phyloP scores from a whole-genome alignment of 2,797 vertebrate species.

The Aplochiton taeniatus region DNA sequence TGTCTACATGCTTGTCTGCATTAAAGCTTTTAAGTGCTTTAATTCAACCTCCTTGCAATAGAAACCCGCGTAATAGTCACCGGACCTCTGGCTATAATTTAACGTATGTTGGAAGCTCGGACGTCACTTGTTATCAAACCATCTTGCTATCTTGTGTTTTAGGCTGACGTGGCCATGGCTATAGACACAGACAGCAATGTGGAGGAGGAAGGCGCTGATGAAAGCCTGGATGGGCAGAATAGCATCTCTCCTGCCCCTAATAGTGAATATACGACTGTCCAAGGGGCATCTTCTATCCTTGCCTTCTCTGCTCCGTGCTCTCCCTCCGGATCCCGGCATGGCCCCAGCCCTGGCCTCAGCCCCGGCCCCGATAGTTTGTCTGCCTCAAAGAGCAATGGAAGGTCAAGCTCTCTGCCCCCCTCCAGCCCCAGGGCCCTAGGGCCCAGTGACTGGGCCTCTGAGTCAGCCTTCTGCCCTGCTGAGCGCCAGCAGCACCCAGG shows the following conservation, averaged over 20 bases:
- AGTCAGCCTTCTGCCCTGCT: slow-evolving; percentile 61
- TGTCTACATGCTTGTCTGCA: too few relatives aligned
- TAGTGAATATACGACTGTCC: slow-evolving; percentile 36
- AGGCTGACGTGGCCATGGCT: slow-evolving; percentile 73
- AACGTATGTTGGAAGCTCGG: too few relatives aligned
- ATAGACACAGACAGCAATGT: slow-evolving; percentile 79
- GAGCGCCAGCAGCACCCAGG: slow-evolving; percentile 68
- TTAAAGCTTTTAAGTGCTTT: too few relatives aligned
- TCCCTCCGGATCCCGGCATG: slow-evolving; percentile 64
- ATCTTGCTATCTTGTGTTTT: slow-evolving; percentile 21
- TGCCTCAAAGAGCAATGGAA: slow-evolving; percentile 63
- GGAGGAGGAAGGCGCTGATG: slow-evolving; percentile 73
- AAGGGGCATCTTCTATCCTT: slow-evolving; percentile 36
- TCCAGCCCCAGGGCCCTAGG: slow-evolving; percentile 70
- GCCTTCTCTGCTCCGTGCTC: slow-evolving; percentile 70
- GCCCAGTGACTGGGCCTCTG: slow-evolving; percentile 73
- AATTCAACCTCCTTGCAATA: too few relatives aligned
- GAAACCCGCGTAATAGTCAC: too few relatives aligned
- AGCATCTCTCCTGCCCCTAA: slow-evolving; percentile 50
- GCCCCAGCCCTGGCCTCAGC: slow-evolving; percentile 44
- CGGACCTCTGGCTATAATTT: too few relatives aligned
- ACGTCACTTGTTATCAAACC: background rate
- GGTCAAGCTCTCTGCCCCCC: slow-evolving; percentile 75
- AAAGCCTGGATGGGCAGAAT: slow-evolving; percentile 68
- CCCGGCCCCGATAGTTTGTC: slow-evolving; percentile 53